Evolutionary conservation across 2,113 vertebrate species (phyloP).

Genomic region (Herpetotheres cachinnans): DNA sequence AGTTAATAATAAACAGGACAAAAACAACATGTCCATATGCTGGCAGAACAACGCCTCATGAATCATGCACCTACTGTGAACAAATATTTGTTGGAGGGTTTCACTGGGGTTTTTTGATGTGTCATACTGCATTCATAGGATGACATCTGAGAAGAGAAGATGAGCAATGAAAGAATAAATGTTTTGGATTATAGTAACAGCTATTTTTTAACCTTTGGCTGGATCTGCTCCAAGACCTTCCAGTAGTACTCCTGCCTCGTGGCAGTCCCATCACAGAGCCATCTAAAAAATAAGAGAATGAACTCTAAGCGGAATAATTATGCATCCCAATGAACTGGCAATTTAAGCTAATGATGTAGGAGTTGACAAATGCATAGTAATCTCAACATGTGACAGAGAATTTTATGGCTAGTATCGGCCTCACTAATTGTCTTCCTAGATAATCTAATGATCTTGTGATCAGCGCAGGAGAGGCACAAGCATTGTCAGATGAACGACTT

Average conservation of each 20-base stretch:
- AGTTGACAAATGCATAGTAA: not conserved
- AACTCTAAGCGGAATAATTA: not conserved
- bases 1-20: slow-evolving; percentile 36
- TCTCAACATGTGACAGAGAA: not conserved
- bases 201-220: not conserved
- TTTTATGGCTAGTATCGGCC: not conserved
- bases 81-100: slow-evolving; percentile 35
- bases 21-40: not conserved
- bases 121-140: slow-evolving; percentile 12
- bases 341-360: not conserved
- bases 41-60: not conserved
- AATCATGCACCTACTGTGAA: slow-evolving; percentile 19
- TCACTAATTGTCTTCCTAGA: not conserved
- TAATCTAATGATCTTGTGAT: not conserved
- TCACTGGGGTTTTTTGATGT: slow-evolving; percentile 4
- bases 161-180: slow-evolving; percentile 13
- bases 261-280: not conserved
- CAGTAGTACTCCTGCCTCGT: not conserved
- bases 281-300: not conserved
- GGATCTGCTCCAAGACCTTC: not conserved
- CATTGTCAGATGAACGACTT: not conserved
- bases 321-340: not conserved
- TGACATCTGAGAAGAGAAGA: not conserved
- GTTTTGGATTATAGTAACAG: not conserved
- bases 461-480: not conserved